Base-by-base conservation (phyloP, 2,113 vertebrate species). In the Pica pica region DNA sequence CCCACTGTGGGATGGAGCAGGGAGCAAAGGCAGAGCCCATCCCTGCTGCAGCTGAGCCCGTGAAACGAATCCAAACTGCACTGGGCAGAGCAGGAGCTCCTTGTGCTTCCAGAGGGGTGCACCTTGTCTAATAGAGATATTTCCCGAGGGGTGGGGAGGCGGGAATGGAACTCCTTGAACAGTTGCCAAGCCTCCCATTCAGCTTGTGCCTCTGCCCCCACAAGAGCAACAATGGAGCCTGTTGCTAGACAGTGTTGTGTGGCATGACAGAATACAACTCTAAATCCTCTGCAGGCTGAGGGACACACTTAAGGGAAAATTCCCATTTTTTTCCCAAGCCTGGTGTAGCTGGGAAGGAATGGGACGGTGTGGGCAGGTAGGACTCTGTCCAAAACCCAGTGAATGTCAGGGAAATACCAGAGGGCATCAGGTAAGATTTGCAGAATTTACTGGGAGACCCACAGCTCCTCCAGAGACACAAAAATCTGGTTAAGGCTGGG, bases 101-200 rank as follows among this genome's bases (percentile, higher is more conserved):
- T 15, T 18, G 87, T 63, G 69, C 74, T 76, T 56, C 87, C 87
- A 33, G 11, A 93, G 65, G 69, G 46, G 30, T 80, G 33, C 93
- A 93, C 84, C 91, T 86, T 86, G 82, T 16, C 88, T 89, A 70
- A 96, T 59, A 93, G 90, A 97, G 95, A 95, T 78, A 79, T 96
- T 90, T 71, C 9, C 52, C 7, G 3, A 33, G 23, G 87, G 55
- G 31, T 59, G 85, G 75, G 83, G 69, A 86, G 81, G 81, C 41
- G 31, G 93, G 49, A 83, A 13, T 42, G 63, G 39, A 79, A 20
- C 55, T 89, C 75, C 84, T 80, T 94, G 94, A 94, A 70, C 75
- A 47, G 42, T 1, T 93, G 91, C 91, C 95, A 94, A 94, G 64
- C 55, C 21, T 69, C 18, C 83, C 68, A 63, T 96, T 97, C 88